phyloP scores from a whole-genome alignment of 2,113 vertebrate genomes.

The Daubentonia madagascariensis region DNA sequence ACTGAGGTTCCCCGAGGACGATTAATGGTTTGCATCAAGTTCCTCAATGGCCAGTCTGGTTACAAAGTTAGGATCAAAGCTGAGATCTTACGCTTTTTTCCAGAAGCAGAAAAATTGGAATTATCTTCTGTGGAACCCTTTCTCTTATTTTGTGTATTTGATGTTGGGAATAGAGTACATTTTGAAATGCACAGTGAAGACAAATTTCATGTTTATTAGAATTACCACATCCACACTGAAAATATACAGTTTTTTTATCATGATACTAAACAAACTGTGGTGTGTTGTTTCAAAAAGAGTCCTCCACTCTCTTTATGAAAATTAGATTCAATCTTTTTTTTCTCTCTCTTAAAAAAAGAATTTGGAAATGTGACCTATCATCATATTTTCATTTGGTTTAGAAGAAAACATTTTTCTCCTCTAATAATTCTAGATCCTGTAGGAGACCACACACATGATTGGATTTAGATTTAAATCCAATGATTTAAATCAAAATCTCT shows the following conservation, averaged over 20 bases:
- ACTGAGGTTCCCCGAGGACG: neutral
- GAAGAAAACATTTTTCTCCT: neutral
- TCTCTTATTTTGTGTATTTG: neutral
- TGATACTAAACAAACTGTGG: neutral
- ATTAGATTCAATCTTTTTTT: neutral
- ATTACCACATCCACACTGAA: neutral
- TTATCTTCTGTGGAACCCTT: neutral
- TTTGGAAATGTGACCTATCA: neutral
- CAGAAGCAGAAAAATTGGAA: neutral
- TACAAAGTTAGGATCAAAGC: neutral
- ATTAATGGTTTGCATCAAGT: neutral
- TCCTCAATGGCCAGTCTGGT: neutral
- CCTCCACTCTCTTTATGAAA: neutral
- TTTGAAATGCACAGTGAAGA: neutral
- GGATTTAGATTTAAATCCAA: neutral
- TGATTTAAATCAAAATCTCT: neutral
- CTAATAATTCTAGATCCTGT: neutral
- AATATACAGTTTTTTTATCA: neutral
- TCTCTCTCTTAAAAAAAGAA: neutral
- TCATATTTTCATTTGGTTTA: neutral
- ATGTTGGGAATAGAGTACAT: neutral
- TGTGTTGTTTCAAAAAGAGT: conserved; percentile 19
- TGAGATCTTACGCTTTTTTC: neutral
- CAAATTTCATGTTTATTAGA: conserved; percentile 16
- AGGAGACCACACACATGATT: neutral